These are phyloP conservation scores for Eunapius fragilis DNA, from an alignment of 37 sponge, comb jelly and placozoan genomes.

Conservation along the genomic window DNA sequence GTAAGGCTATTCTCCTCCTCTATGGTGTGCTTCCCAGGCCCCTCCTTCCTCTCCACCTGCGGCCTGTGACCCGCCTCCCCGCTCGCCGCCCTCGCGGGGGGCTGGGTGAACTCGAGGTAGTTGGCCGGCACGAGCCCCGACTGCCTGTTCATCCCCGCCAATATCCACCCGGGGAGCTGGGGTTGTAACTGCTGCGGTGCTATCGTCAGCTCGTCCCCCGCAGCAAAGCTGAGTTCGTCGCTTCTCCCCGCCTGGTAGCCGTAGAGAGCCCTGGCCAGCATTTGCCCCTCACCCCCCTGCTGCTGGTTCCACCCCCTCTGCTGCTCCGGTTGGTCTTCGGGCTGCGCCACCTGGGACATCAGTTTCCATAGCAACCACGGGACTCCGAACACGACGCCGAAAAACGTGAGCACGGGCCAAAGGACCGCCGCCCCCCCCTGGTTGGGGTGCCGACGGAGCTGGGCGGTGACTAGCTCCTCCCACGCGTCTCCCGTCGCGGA, in stretches of 20 bases:
- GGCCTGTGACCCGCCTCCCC: not conserved
- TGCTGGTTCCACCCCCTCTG: not conserved
- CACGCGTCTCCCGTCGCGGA: slow-evolving; percentile 3
- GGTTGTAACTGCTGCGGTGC: not conserved
- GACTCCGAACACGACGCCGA: slow-evolving; percentile 64
- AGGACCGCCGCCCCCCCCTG: slow-evolving; percentile 33
- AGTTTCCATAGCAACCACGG: slow-evolving; percentile 84
- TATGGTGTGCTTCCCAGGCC: not conserved
- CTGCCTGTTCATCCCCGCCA: not conserved
- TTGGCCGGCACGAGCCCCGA: not conserved
- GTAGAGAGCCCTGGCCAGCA: slow-evolving; percentile 62
- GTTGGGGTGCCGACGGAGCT: slow-evolving; percentile 28
- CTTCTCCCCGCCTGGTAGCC: slow-evolving; percentile 44
- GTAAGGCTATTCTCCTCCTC: slow-evolving; percentile 6
- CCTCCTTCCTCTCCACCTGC: slow-evolving; percentile 2
- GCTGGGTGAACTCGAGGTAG: not conserved
- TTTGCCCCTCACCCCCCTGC: slow-evolving; percentile 16
- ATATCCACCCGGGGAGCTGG: not conserved
- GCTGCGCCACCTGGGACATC: slow-evolving; percentile 8
- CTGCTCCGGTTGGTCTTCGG: not conserved
- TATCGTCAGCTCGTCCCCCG: slow-evolving; percentile 62
- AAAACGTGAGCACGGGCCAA: slow-evolving; percentile 71
- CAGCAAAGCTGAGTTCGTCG: slow-evolving; percentile 62
- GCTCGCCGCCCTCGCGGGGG: not conserved
- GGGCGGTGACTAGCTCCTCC: not conserved